Evolutionary conservation across 1,140 invertebrate species (phyloP), one percentile per base, ranked within the genome.

Genomic region (Pseudachorutes palmiensis): DNA sequence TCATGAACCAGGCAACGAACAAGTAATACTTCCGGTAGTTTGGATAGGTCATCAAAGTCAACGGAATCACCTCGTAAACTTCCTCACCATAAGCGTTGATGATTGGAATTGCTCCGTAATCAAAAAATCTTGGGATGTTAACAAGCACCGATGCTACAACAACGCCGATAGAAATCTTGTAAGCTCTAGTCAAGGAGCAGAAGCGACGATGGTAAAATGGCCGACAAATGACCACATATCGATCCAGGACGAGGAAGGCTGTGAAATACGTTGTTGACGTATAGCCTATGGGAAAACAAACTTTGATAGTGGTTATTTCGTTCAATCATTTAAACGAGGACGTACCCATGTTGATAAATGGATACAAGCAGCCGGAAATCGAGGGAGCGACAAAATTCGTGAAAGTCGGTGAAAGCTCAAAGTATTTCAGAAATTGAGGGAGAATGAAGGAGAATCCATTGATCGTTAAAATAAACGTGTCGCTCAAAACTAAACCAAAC

Each of bases 371-470:
- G 12, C 12, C 5, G 24, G 51, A 9, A 55, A 55, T 55, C 24
- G 24, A 14, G 24, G 51, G 51, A 24, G 51, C 51, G 5, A 55
- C 5, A 55, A 55, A 19, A 19, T 14, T 55, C 5, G 51, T 55
- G 24, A 55, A 55, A 55, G 51, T 55, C 5, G 51, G 24, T 55
- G 51, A 55, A 55, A 55, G 51, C 24, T 22, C 51, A 3, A 12
- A 55, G 24, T 55, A 55, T 55, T 55, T 55, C 14, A 55, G 51
- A 55, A 55, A 16, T 55, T 55, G 51, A 14, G 51, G 51, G 24
- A 55, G 24, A 55, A 55, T 55, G 51, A 55, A 55, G 12, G 51
- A 5, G 24, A 55, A 55, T 55, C 51, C 51, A 24, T 55, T 55
- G 12, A 55, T 19, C 5, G 24, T 16, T 14, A 55, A 22, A 5